Base-by-base conservation (phyloP, 1,140 invertebrate species). In the Sycobia sp. region DNA sequence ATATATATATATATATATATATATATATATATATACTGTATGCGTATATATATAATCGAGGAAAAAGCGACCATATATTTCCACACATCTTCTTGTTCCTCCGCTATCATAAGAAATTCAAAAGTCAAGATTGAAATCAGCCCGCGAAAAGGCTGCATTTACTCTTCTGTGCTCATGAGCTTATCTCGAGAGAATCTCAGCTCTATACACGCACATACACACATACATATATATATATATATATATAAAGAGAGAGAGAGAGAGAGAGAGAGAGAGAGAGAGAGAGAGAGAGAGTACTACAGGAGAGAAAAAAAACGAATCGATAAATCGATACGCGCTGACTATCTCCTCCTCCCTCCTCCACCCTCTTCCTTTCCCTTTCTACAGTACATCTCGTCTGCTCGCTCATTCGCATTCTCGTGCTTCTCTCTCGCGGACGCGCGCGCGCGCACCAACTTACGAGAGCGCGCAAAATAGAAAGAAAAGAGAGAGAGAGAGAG, bases 281-380 rank as follows among this genome's bases (percentile, higher is more conserved):
- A 51, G 34, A 20, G n/a, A n/a, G n/a, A n/a, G n/a, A n/a, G n/a
- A n/a, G n/a, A n/a, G n/a, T n/a, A n/a, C n/a, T n/a, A n/a, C n/a
- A n/a, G n/a, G n/a, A n/a, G n/a, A n/a, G n/a, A n/a, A n/a, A n/a
- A n/a, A n/a, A n/a, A n/a, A n/a, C n/a, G n/a, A 46, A 62, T 62
- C 50, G 50, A 54, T 54, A 47, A 62, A 54, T 62, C 50, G 59
- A 62, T 62, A 62, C 50, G 20, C 16, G 4, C 3, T 9, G 49
- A 36, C n/a, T 50, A 36, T 10, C 14, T 22, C n/a, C 20, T 47
- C 7, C 18, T 5, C 39, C 10, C 22, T 16, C 27, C n/a, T 14
- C 38, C 2, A 20, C 34, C 5, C 13, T 13, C n/a, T 13, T n/a
- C n/a, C n/a, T n/a, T n/a, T n/a, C n/a, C n/a, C n/a, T n/a, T n/a